Evolutionary conservation across 2,797 vertebrate genomes (phyloP), one percentile per base, ranked within the genome.

Genomic region (Eupleurogrammus muticus): DNA sequence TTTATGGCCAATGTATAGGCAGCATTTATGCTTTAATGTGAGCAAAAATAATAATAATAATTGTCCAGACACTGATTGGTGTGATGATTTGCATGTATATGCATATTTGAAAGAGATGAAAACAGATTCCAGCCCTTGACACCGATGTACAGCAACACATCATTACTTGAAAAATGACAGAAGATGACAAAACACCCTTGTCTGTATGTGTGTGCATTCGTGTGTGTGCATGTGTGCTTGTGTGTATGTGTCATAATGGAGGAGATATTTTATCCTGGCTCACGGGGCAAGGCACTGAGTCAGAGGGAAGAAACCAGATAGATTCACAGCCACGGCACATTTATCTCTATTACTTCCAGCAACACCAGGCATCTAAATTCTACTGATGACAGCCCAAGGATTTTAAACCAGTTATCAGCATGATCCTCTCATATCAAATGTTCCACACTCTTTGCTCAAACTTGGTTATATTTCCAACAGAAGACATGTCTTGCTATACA

Each of bases 281-380:
- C 80, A 77, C 56, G 59, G 80, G 75, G 64, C 71, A 75, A 77
- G 55, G 68, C 74, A 56, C 72, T 38, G 78, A 77, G 69, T 88
- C 73, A 16, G 52, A 82, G 75, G 59, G 53, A 79, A 73, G 71
- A 75, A 81, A 86, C 54, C 79, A 82, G 86, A 90, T 75, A 74
- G 75, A 90, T 90, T 75, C 77, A 60, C 77, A 62, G 77, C 73
- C 81, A 46, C 23, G 17, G 38, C 53, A 20, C 73, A 90, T 92
- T 87, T 85, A 89, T 91, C 85, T 86, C 75, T 55, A 87, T 89
- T 89, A 89, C 84, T 78, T 67, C 83, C 76, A 81, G 86, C 85
- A 77, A 75, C 70, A 65, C 51, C 24, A 64, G 52, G 71, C 88
- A 86, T 88, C 86, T 79, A 89, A 84, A 87, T 87, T 88, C 80